phyloP scores from a whole-genome alignment of 2,797 vertebrate genomes.

The Fistularia commersonii region DNA sequence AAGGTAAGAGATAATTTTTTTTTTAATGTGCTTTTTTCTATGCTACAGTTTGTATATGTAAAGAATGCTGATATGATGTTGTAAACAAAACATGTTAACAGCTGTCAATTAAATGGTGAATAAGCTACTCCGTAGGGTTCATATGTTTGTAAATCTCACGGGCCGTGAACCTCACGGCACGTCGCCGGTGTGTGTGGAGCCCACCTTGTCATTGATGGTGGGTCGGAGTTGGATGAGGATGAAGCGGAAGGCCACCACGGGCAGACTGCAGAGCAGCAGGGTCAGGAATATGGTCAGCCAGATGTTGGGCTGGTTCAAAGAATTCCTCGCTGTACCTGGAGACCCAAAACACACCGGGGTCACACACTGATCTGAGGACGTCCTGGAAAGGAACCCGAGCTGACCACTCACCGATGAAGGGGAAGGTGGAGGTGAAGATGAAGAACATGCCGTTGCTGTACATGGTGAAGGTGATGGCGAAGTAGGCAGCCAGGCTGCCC shows the following conservation, averaged over 20 bases:
- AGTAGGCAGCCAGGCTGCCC: slow-evolving; percentile 91
- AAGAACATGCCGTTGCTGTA: slow-evolving; percentile 91
- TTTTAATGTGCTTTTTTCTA: too few relatives aligned
- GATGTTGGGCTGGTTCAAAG: slow-evolving; percentile 82
- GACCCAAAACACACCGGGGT: background rate
- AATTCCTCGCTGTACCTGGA: slow-evolving; percentile 87
- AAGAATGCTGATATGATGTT: too few relatives aligned
- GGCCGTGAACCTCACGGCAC: too few relatives aligned
- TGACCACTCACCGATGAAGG: slow-evolving; percentile 84
- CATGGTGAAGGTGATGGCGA: slow-evolving; percentile 87
- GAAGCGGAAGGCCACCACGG: slow-evolving; percentile 81
- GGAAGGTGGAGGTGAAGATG: slow-evolving; percentile 84
- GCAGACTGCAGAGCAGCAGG: slow-evolving; percentile 81
- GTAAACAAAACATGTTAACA: too few relatives aligned
- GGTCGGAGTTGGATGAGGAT: slow-evolving; percentile 78
- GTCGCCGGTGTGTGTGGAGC: background rate
- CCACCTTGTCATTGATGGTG: slow-evolving; percentile 83
- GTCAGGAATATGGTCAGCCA: slow-evolving; percentile 88
- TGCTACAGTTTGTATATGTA: too few relatives aligned
- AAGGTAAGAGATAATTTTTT: too few relatives aligned
- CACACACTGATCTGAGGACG: background rate
- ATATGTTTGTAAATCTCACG: too few relatives aligned
- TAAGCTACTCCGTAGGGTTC: too few relatives aligned
- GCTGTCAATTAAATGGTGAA: too few relatives aligned
- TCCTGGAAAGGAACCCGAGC: background rate